Evolutionary conservation across 2,113 vertebrate species (phyloP), one percentile per base, ranked within the genome.

Genomic region (Spea bombifrons): DNA sequence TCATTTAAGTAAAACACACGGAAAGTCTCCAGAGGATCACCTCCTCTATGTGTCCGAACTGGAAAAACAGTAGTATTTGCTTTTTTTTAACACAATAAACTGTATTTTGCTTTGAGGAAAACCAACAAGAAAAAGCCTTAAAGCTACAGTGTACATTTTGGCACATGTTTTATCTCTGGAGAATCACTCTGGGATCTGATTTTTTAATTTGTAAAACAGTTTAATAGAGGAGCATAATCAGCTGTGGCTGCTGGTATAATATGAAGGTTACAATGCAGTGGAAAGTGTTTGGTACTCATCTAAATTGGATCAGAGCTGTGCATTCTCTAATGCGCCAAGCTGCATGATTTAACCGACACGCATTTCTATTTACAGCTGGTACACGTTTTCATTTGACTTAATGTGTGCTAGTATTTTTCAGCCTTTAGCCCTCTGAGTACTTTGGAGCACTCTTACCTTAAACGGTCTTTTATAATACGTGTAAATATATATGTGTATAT

Each of bases 371-470:
- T 91, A 91, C 95, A 94, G 89, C 91, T 91, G 93, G 94, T 94
- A 90, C 94, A 95, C 94, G 94, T 95, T 86, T 91, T 90, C 90
- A 89, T 81, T 89, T 87, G 90, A 91, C 84, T 84, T 89, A 59
- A 91, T 91, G 91, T 92, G 94, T 94, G 95, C 94, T 89, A 89
- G 87, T 89, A 85, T 91, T 89, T 88, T 90, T 88, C 93, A 94
- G 93, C 90, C 92, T 96, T 97, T 95, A 96, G 96, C 96, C 96
- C 96, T 97, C 94, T 95, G 95, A 97, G 96, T 97, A 96, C 95
- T 93, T 89, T 87, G 90, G 95, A 95, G 94, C 94, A 95, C 94
- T 95, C 30, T 30, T 30, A 30, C 30, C 30, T 30, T 30, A 30
- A 30, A 30, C 30, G 2, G 30, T 30, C 30, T 30, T 30, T 30